Conservation (phyloP, 2,888 invertebrate genomes). For the Hypselothyrea guttata region DNA sequence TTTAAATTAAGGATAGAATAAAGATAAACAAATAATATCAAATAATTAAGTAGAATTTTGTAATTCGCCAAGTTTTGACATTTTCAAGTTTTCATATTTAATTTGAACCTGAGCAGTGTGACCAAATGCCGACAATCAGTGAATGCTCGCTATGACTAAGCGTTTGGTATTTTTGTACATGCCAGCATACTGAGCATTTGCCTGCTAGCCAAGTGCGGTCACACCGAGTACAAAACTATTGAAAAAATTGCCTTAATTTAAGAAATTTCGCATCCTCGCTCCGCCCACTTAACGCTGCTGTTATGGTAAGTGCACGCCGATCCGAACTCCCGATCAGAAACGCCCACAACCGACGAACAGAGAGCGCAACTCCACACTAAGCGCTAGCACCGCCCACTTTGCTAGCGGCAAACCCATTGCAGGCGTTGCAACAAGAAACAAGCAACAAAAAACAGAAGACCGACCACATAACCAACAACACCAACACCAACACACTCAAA, state of each 20-base stretch:
- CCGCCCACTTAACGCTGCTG: conserved; percentile 51
- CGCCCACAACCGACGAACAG: conserved; percentile 36
- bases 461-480: conserved; percentile 23
- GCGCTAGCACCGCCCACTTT: conserved; percentile 48
- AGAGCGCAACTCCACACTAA: conserved; percentile 45
- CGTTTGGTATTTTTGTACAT: conserved; percentile 24
- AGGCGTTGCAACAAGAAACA: conserved; percentile 18
- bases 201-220: conserved; percentile 17
- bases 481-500: conserved; percentile 1
- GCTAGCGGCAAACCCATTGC: conserved; percentile 41
- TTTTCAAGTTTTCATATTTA: too few species aligned
- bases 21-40: too few species aligned
- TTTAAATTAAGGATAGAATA: too few species aligned
- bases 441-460: conserved; percentile 23
- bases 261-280: conserved; percentile 51
- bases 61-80: too few species aligned
- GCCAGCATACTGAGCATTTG: too few species aligned
- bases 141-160: too few species aligned
- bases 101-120: too few species aligned
- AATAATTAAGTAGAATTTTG: too few species aligned
- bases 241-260: conserved; percentile 56
- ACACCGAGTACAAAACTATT: conserved; percentile 44
- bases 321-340: conserved; percentile 12
- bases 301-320: conserved; percentile 59
- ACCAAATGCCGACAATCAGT: background rate